Conservation (phyloP, 2,888 invertebrate species). For the Pristionchus arcanus region DNA sequence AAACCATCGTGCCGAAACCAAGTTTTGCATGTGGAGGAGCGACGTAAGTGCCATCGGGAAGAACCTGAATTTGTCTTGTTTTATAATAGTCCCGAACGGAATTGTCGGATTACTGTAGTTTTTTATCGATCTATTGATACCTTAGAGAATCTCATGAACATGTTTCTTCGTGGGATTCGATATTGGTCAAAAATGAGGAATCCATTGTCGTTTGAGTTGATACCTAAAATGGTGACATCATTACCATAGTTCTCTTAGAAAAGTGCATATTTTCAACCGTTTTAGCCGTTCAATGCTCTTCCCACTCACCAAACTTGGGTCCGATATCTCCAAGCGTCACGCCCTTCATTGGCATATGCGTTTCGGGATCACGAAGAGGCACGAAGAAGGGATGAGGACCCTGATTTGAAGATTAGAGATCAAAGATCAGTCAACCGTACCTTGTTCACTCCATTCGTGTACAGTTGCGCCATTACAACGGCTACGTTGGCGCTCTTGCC, state of each 20-base stretch:
- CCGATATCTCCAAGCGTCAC: constrained; percentile 96
- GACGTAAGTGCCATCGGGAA: constrained; percentile 89
- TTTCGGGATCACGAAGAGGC: constrained; percentile 90
- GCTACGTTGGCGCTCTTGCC: constrained; percentile 95
- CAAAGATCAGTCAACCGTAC: neutral
- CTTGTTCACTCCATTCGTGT: constrained; percentile 88
- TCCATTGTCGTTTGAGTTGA: constrained; percentile 94
- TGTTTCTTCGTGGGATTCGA: constrained; percentile 89
- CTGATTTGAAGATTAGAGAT: constrained; percentile 56
- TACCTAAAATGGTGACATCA: constrained; percentile 77
- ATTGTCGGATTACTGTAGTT: neutral
- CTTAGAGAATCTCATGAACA: constrained; percentile 95
- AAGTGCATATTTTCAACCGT: too few relatives aligned
- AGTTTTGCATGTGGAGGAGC: constrained; percentile 90
- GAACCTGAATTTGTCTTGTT: constrained; percentile 53
- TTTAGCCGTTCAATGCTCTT: neutral
- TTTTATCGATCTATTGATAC: constrained; percentile 81
- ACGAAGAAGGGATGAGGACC: constrained; percentile 96
- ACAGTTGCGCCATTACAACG: constrained; percentile 92
- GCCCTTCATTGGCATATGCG: constrained; percentile 88
- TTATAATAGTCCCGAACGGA: constrained; percentile 90
- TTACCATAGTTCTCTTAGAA: neutral
- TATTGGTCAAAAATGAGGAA: constrained; percentile 91
- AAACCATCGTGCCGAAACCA: constrained; percentile 94
- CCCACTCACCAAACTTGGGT: constrained; percentile 82